Conservation (phyloP, 2,888 invertebrate species). For the Pterostichus niger region DNA sequence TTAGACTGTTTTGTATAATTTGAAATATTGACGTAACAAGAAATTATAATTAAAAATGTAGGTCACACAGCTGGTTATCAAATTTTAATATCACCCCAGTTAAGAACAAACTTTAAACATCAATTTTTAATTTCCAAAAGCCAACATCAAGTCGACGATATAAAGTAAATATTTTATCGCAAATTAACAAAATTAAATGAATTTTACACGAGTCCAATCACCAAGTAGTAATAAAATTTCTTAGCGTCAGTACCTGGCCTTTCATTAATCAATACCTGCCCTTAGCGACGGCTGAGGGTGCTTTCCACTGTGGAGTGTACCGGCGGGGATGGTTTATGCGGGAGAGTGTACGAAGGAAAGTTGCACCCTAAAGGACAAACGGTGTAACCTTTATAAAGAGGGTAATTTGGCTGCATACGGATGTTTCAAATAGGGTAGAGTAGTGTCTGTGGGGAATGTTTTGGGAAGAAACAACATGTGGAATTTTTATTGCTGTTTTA, state of each 20-base stretch:
- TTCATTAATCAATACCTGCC: slow-evolving; percentile 38
- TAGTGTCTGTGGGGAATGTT: neutral
- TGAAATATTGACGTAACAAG: neutral
- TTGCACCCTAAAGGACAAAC: slow-evolving; percentile 41
- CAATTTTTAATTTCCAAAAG: slow-evolving; percentile 10
- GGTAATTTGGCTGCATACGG: slow-evolving; percentile 25
- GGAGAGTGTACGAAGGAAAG: slow-evolving; percentile 2
- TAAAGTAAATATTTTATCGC: slow-evolving; percentile 11
- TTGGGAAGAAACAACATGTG: too few species aligned
- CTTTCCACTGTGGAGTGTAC: slow-evolving; percentile 7
- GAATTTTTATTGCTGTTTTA: too few species aligned
- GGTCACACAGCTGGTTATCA: slow-evolving; percentile 8
- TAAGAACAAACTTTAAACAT: slow-evolving; percentile 7
- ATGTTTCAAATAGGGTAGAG: neutral
- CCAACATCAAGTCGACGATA: neutral
- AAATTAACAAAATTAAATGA: slow-evolving; percentile 11
- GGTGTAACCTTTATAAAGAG: slow-evolving; percentile 43
- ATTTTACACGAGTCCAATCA: neutral
- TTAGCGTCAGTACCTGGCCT: neutral
- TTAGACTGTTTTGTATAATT: neutral
- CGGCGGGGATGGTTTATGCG: neutral
- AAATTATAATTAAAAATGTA: neutral
- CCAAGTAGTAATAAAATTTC: neutral
- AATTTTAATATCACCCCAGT: slow-evolving; percentile 15
- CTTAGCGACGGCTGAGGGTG: slow-evolving; percentile 9